Percentiles rank a stretch among this genome's conserved stretches.
Conservation (phyloP, 2,888 invertebrate species). For the Eupithecia abbreviata region DNA sequence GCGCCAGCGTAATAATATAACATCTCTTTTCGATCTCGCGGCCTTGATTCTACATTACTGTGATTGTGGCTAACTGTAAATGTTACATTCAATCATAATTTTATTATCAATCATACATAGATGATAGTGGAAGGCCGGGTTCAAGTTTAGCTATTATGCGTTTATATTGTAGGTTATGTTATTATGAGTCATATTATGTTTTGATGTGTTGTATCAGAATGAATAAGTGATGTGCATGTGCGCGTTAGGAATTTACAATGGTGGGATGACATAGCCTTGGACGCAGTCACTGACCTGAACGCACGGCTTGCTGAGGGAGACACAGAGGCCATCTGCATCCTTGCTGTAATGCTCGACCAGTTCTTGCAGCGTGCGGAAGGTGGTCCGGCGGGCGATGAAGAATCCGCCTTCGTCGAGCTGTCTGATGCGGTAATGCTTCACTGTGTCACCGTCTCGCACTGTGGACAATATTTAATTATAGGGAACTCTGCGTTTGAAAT, state of each 20-base stretch:
- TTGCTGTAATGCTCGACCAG: constrained; percentile 98
- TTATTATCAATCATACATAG: constrained; percentile 46
- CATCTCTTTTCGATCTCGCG: constrained; percentile 51
- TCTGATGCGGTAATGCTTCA: constrained; percentile 99
- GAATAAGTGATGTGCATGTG: constrained; percentile 31
- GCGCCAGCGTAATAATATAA: constrained; percentile 58
- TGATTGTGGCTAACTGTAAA: constrained; percentile 48
- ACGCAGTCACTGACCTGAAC: constrained; percentile 88
- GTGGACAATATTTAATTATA: constrained; percentile 59
- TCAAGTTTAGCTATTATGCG: constrained; percentile 42
- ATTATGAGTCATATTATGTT: constrained; percentile 39
- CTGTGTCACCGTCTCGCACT: constrained; percentile 99
- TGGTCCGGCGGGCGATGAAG: constrained; percentile 98
- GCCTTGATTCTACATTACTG: constrained; percentile 57
- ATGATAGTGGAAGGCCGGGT: constrained; percentile 51
- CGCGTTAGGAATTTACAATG: constrained; percentile 27
- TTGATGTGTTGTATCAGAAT: constrained; percentile 32
- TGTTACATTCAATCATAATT: constrained; percentile 48
- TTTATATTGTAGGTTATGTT: constrained; percentile 34
- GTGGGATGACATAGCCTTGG: constrained; percentile 27
- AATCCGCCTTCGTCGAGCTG: constrained; percentile 99
- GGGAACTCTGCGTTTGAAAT: not conserved
- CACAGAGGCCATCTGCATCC: constrained; percentile 99
- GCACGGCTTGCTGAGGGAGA: constrained; percentile 97
- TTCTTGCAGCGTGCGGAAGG: constrained; percentile 98